Conservation (phyloP, 2,113 vertebrate species). For the Okapia johnstoni region DNA sequence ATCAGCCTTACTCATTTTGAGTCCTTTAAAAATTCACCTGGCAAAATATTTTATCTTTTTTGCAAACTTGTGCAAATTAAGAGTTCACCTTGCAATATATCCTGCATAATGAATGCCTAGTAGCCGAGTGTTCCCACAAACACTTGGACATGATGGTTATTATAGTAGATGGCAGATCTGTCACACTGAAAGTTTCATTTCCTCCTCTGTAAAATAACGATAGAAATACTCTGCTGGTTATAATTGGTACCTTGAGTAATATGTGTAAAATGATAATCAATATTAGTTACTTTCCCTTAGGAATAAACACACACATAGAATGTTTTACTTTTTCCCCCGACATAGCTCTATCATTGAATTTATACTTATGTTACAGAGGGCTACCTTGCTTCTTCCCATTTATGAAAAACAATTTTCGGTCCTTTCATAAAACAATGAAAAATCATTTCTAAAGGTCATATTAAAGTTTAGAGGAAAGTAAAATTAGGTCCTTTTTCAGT, state of each 20-base stretch:
- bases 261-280: background rate
- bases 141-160: background rate
- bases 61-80: background rate
- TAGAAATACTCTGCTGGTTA: background rate
- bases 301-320: background rate
- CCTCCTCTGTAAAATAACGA: background rate
- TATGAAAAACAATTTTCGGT: background rate
- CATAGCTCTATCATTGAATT: background rate
- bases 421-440: background rate
- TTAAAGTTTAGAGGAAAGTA: background rate
- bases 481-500: background rate
- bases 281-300: background rate
- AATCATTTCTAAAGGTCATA: background rate
- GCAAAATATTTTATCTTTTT: background rate
- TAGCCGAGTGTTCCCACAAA: accelerated
- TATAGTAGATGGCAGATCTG: background rate
- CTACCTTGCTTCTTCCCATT: background rate
- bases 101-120: background rate
- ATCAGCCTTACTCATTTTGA: background rate
- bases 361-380: background rate
- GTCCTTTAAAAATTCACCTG: background rate
- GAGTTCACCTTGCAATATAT: background rate
- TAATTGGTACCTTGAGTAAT: background rate
- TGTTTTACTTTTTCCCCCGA: background rate
- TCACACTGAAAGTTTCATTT: background rate